Evolutionary conservation across 2,888 invertebrate genomes (phyloP), one percentile per base, ranked within the genome.

Genomic region (Apodemia mormo): DNA sequence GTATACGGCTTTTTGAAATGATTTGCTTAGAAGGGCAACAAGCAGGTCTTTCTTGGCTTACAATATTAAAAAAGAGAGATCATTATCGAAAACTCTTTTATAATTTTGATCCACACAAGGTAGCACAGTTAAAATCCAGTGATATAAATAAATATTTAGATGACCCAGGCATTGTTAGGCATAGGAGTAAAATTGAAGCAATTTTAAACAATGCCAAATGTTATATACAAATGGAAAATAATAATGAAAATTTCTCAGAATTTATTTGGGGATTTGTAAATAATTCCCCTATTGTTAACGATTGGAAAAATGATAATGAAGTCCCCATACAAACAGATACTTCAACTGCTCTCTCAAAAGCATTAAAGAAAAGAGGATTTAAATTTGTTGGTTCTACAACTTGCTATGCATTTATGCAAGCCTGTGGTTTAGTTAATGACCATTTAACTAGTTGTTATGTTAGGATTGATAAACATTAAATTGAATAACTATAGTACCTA

Each of bases 341-440:
- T 70, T 92, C 92, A 12, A 70, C 58, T 68, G 77, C 76, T 7
- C 78, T 92, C 69, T 87, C 90, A 6, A 86, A 82, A 74, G 84
- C 83, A 54, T 77, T 92, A 66, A 92, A 89, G 76, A 82, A 80
- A 56, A 84, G 76, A 70, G 89, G 89, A 6, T 92, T 90, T 73
- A 90, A 85, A 76, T 92, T 81, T 82, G 84, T 92, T 22, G 92
- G 92, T 0, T 74, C 89, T 40, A 92, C 83, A 45, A 88, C 83
- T 77, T 91, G 91, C 76, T 92, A 92, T 80, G 87, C 92, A 61
- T 92, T 90, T 76, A 92, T 92, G 92, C 92, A 92, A 81, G 92
- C 92, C 58, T 87, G 91, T 82, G 92, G 92, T 14, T 80, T 92
- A 73, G 85, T 92, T 2, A 86, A 91, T 81, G 92, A 92, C 73